Evolutionary conservation across 2,888 invertebrate genomes (phyloP).

Genomic region (Perithous albicinctus): DNA sequence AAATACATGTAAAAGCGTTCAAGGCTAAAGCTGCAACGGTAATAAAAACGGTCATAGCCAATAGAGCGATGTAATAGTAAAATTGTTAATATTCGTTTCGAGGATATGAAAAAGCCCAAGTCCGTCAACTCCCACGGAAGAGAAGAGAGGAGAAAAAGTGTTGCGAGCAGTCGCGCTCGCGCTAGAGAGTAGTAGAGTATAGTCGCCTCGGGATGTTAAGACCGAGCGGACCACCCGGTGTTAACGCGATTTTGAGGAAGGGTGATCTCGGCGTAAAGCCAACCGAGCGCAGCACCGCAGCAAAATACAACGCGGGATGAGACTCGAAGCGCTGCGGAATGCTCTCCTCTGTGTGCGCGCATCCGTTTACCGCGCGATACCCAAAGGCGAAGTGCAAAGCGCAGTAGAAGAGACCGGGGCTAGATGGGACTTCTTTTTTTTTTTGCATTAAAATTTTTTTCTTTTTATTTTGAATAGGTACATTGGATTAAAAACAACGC

Average conservation of each 20-base stretch:
- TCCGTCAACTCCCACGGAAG: constrained; percentile 62
- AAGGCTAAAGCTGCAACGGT: background rate
- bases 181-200: constrained; percentile 16
- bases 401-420: background rate
- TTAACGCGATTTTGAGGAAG: constrained; percentile 68
- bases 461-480: too few relatives aligned
- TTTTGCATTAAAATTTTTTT: too few relatives aligned
- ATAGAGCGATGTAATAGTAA: constrained; percentile 28
- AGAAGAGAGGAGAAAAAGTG: background rate
- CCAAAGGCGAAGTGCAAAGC: background rate
- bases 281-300: constrained; percentile 36
- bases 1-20: constrained; percentile 2
- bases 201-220: constrained; percentile 54
- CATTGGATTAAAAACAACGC: too few relatives aligned
- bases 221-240: constrained; percentile 61
- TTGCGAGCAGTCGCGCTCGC: background rate
- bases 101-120: constrained; percentile 19
- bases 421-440: too few relatives aligned
- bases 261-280: constrained; percentile 43
- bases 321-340: background rate
- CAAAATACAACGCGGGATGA: constrained; percentile 26
- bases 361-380: constrained; percentile 28
- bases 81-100: constrained; percentile 37
- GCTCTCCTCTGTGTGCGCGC: constrained; percentile 16
- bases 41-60: constrained; percentile 20